These are phyloP conservation scores for Ammodytes marinus DNA, from an alignment of 2,113 vertebrate species.

Conservation along the genomic window DNA sequence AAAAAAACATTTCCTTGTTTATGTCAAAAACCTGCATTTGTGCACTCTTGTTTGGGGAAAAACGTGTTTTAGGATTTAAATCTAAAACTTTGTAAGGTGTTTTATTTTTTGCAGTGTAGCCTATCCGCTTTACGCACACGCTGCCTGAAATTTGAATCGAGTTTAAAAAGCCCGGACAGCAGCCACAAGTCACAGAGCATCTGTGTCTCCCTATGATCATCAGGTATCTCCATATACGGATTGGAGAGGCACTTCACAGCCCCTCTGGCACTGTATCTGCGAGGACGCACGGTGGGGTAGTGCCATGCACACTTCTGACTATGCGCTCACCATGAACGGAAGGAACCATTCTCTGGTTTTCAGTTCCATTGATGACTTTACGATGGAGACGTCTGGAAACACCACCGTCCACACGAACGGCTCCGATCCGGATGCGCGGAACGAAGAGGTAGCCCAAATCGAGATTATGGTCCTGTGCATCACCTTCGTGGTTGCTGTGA, in stretches of 20 bases:
- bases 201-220: not conserved
- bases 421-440: constrained; percentile 86
- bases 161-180: constrained; percentile 60
- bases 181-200: constrained; percentile 38
- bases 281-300: constrained; percentile 60
- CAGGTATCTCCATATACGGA: constrained; percentile 66
- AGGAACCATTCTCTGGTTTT: constrained; percentile 55
- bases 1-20: not conserved
- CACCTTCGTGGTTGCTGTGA: constrained; percentile 92
- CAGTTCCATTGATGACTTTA: constrained; percentile 20
- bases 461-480: constrained; percentile 92
- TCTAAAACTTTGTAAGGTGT: not conserved
- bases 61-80: not conserved
- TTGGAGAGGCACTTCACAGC: constrained; percentile 46
- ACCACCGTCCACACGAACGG: constrained; percentile 57
- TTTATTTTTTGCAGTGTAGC: constrained; percentile 53
- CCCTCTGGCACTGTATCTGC: constrained; percentile 47
- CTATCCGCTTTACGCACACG: constrained; percentile 41
- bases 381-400: constrained; percentile 71
- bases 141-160: constrained; percentile 62
- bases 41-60: not conserved
- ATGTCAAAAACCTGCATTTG: not conserved
- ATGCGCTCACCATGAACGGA: constrained; percentile 50
- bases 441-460: constrained; percentile 93
- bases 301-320: constrained; percentile 70